phyloP scores from a whole-genome alignment of 2,113 vertebrate species.

The Oplegnathus fasciatus region DNA sequence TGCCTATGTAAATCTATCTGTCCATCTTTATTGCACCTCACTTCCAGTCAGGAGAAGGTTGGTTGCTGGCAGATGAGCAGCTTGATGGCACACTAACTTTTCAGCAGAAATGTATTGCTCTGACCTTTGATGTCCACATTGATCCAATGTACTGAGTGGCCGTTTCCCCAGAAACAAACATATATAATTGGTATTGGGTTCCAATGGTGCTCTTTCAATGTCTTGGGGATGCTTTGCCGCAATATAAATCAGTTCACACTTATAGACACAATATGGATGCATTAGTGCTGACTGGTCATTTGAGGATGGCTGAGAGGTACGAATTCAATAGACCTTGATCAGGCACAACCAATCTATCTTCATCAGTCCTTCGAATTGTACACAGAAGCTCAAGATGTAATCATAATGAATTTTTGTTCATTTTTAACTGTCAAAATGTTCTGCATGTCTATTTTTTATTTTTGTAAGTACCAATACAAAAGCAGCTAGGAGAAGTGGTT shows the following conservation, averaged over 20 bases:
- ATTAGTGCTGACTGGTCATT: conserved; percentile 87
- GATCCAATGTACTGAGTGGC: conserved; percentile 84
- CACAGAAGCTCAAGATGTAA: conserved; percentile 35
- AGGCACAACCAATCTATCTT: conserved; percentile 76
- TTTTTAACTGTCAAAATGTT: not conserved
- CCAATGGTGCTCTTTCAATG: conserved; percentile 82
- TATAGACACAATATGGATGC: conserved; percentile 88
- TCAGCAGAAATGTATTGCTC: conserved; percentile 81
- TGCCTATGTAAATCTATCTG: conserved; percentile 4
- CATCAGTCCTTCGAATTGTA: conserved; percentile 73
- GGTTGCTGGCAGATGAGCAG: conserved; percentile 46
- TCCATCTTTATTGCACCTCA: conserved; percentile 27
- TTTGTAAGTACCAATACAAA: not conserved
- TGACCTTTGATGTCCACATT: conserved; percentile 86
- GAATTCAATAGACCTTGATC: conserved; percentile 85
- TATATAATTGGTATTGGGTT: conserved; percentile 87
- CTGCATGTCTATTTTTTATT: not conserved
- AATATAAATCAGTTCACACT: conserved; percentile 89
- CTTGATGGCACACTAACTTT: conserved; percentile 76
- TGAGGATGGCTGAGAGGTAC: conserved; percentile 77
- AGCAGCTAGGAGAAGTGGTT: not conserved
- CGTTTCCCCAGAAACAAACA: conserved; percentile 86
- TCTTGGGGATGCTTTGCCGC: conserved; percentile 83
- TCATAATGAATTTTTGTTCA: conserved; percentile 40
- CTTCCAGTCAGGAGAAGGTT: conserved; percentile 22